Conservation (phyloP, 2,888 invertebrate species). For the Carterocephalus palaemon region DNA sequence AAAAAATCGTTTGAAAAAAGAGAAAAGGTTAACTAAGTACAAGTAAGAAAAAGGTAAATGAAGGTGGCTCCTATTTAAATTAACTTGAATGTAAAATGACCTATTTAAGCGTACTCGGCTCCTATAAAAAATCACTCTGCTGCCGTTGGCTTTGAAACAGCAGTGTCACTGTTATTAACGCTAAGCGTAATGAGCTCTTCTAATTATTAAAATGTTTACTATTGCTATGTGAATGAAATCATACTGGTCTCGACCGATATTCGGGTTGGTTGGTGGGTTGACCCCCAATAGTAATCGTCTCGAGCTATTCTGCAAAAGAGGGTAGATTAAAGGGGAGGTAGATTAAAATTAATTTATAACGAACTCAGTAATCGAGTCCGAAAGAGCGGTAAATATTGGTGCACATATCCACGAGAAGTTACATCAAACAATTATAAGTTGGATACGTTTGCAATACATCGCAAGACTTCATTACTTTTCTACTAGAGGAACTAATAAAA, state of each 20-base stretch:
- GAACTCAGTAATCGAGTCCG: constrained; percentile 30
- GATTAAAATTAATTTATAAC: too few species aligned
- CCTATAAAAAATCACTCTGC: constrained; percentile 11
- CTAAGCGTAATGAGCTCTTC: constrained; percentile 1
- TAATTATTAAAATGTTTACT: too few species aligned
- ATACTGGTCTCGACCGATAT: too few species aligned
- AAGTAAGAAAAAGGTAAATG: constrained; percentile 27
- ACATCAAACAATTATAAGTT: constrained; percentile 68
- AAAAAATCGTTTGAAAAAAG: too few species aligned
- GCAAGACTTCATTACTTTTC: constrained; percentile 69
- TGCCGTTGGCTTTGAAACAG: constrained; percentile 7
- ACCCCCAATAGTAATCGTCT: too few species aligned
- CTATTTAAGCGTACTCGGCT: constrained; percentile 18
- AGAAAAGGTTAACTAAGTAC: too few species aligned
- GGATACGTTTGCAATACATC: constrained; percentile 60
- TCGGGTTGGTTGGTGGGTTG: too few species aligned
- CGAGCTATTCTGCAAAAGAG: too few species aligned
- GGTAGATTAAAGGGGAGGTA: too few species aligned
- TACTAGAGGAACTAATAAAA: constrained; percentile 67
- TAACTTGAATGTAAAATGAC: constrained; percentile 19
- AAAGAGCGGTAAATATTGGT: constrained; percentile 38
- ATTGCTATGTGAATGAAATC: too few species aligned
- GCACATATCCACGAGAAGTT: constrained; percentile 43
- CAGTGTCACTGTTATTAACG: constrained; percentile 8
- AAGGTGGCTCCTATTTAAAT: constrained; percentile 14